phyloP scores from a whole-genome alignment of 2,888 invertebrate genomes.

The Caenorhabditis doughertyi region DNA sequence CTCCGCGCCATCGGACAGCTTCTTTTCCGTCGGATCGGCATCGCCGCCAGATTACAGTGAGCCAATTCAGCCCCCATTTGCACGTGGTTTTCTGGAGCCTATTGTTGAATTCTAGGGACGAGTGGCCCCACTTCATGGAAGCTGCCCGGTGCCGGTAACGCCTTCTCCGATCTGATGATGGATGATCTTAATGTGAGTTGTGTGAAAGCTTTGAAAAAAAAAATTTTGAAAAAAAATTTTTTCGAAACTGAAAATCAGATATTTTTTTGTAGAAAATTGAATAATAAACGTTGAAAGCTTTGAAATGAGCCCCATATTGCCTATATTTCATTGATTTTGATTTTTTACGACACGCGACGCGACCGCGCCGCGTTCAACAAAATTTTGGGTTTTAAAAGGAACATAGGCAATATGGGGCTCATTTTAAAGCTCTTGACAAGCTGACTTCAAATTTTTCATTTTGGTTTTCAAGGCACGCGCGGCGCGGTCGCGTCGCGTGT shows the following conservation, averaged over 20 bases:
- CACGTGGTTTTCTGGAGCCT: conserved; percentile 56
- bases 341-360: too few relatives aligned
- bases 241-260: background rate
- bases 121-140: conserved; percentile 49
- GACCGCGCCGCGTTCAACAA: too few relatives aligned
- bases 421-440: too few relatives aligned
- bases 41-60: conserved; percentile 74
- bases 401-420: too few relatives aligned
- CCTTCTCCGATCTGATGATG: conserved; percentile 79
- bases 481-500: too few relatives aligned
- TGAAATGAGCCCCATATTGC: too few relatives aligned
- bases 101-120: conserved; percentile 57
- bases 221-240: background rate
- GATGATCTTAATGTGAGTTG: conserved; percentile 74
- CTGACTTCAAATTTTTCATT: background rate
- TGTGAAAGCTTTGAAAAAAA: conserved; percentile 27
- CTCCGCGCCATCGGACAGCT: conserved; percentile 69
- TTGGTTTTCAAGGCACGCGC: background rate
- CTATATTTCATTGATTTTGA: too few relatives aligned
- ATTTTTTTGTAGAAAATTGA: too few relatives aligned
- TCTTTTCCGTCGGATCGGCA: conserved; percentile 73
- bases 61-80: conserved; percentile 46
- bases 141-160: conserved; percentile 53
- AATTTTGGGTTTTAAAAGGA: background rate
- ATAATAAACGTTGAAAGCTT: too few relatives aligned